These are phyloP conservation scores for Sciurus carolinensis DNA, from an alignment of 2,797 vertebrate species.

Conservation along the genomic window DNA sequence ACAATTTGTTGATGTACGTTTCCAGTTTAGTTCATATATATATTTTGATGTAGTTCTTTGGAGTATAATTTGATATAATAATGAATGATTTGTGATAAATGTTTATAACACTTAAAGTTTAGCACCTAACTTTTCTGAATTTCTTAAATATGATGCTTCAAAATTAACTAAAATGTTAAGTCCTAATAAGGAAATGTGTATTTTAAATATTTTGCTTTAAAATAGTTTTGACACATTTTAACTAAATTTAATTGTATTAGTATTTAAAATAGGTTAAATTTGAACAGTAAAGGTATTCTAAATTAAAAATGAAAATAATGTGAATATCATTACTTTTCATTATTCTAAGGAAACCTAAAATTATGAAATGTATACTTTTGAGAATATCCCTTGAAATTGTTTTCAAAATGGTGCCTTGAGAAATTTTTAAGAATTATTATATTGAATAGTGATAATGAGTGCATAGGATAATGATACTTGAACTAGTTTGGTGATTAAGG, in stretches of 20 bases:
- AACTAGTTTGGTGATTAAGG: constrained; percentile 53
- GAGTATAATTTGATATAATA: constrained; percentile 46
- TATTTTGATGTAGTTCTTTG: constrained; percentile 69
- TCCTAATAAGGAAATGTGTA: constrained; percentile 38
- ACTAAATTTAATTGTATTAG: background rate
- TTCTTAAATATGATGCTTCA: constrained; percentile 14
- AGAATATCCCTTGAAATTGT: background rate
- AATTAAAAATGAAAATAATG: constrained; percentile 58
- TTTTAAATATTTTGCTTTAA: constrained; percentile 37
- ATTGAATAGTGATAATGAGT: constrained; percentile 59
- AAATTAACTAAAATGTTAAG: constrained; percentile 34
- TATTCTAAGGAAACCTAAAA: background rate
- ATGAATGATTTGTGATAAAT: constrained; percentile 66
- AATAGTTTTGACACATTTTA: constrained; percentile 18
- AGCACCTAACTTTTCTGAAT: constrained; percentile 1
- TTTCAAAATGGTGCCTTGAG: background rate
- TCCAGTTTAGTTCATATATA: constrained; percentile 82
- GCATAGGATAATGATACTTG: background rate
- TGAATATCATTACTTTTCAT: background rate
- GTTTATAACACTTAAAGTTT: background rate
- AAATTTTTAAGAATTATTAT: constrained; percentile 44
- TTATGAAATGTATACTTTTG: constrained; percentile 40
- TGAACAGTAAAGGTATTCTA: constrained; percentile 41
- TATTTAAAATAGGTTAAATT: constrained; percentile 37
- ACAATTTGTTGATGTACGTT: constrained; percentile 97